Evolutionary conservation across 1,140 invertebrate genomes (phyloP), one percentile per base, ranked within the genome.

Genomic region (Tribolium castaneum): DNA sequence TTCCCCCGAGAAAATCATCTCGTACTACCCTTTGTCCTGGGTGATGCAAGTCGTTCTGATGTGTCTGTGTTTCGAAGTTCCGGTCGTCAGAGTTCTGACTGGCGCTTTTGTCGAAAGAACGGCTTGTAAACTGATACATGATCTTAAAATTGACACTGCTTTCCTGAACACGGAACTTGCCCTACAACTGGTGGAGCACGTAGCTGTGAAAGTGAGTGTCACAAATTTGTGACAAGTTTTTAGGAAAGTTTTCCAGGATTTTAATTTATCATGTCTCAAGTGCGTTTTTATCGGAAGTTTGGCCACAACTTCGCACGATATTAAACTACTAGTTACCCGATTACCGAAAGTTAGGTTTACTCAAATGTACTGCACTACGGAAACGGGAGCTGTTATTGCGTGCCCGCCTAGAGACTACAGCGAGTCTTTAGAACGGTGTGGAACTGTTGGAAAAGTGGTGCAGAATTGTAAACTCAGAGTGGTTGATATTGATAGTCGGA

Each of bases 121-220:
- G 9, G 80, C 80, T 14, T 83, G 82, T 30, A 82, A 82, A 66
- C 54, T 82, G 19, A 82, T 83, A 1, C 81, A 84, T 14, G 82
- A 84, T 71, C 81, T 83, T 35, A 52, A 78, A 19, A 80, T 83
- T 51, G 83, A 82, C 52, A 22, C 50, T n/a, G 74, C 74, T 1
- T 75, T 83, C 19, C 56, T 84, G 1, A 80, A 80, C 6, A 81
- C 80, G n/a, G 78, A 82, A 9, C 75, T 76, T 34, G 79, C 78
- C 3, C 49, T 80, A 14, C 70, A 74, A 7, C 16, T 83, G n/a
- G 70, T 74, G 7, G 70, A 70, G 12, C 77, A 81, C 35, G 76
- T 78, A 3, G 81, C 81, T 66, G 66, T 81, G n/a, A 82, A 79
- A 51, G 79, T 77, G n/a, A 4, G 50, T 71, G 10, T n/a, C 12